Conservation (phyloP, 2,113 vertebrate species). For the Pygoscelis adeliae region DNA sequence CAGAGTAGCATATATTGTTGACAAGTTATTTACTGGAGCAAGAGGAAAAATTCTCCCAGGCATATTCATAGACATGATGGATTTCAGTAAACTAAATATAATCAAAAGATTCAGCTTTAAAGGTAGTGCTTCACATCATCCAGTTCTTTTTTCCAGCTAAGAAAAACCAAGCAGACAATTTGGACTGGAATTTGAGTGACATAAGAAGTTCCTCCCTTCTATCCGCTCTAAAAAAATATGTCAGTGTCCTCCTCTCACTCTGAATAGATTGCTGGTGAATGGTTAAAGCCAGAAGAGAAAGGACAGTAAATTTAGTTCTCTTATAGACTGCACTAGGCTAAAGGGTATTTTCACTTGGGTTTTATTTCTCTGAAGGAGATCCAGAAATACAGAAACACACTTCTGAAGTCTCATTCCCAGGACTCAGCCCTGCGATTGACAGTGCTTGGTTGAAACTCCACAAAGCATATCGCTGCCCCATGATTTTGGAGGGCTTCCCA, state of each 20-base stretch:
- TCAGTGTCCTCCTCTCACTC: neutral
- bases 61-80: neutral
- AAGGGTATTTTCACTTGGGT: neutral
- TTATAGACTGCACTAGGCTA: neutral
- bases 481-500: neutral
- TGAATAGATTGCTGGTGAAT: neutral
- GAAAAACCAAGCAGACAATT: neutral
- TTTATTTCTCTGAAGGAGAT: neutral
- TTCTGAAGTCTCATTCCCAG: neutral
- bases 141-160: neutral
- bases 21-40: slow-evolving; percentile 12
- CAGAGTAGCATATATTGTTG: neutral
- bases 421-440: neutral
- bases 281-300: neutral
- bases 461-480: neutral
- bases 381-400: neutral
- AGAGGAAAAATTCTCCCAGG: neutral
- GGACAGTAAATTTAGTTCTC: neutral
- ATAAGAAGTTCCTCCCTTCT: neutral
- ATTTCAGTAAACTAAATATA: slow-evolving; percentile 7
- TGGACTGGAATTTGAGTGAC: neutral
- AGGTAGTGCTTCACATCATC: neutral
- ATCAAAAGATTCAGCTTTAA: neutral
- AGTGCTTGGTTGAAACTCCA: neutral
- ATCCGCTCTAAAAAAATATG: neutral